Evolutionary conservation across 53 echinoderm and acorn worm genomes (phyloP).

Genomic region (Hippasteria phrygiana): DNA sequence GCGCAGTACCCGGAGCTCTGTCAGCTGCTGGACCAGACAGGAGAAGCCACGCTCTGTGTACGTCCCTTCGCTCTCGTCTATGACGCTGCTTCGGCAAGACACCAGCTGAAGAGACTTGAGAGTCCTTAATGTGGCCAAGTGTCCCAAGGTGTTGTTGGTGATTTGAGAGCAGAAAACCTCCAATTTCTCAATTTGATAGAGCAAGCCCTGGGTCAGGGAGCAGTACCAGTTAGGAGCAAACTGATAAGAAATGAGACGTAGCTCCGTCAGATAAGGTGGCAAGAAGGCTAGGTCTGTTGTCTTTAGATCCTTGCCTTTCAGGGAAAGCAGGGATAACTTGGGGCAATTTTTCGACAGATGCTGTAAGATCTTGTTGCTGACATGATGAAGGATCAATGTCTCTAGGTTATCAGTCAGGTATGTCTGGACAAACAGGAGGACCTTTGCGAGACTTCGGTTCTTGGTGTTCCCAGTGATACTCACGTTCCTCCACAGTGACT

Average conservation of each 20-base stretch:
- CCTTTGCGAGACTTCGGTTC: slow-evolving; percentile 17
- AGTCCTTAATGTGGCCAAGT: slow-evolving; percentile 41
- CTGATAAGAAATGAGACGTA: slow-evolving; percentile 35
- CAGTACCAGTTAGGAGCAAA: slow-evolving; percentile 56
- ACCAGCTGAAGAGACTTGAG: slow-evolving; percentile 56
- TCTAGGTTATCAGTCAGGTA: slow-evolving; percentile 41
- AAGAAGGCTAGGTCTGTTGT: slow-evolving; percentile 23
- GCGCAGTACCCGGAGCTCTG: slow-evolving; percentile 50
- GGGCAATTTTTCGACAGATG: slow-evolving; percentile 35
- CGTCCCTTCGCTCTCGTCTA: slow-evolving; percentile 50
- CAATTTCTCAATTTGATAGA: slow-evolving; percentile 42
- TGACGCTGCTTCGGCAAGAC: slow-evolving; percentile 14
- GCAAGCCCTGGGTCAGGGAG: slow-evolving; percentile 49
- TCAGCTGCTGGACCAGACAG: slow-evolving; percentile 53
- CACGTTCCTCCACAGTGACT: slow-evolving; percentile 37
- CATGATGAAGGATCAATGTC: slow-evolving; percentile 32
- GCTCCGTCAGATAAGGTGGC: slow-evolving; percentile 36
- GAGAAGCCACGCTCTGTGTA: slow-evolving; percentile 57
- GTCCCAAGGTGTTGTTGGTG: slow-evolving; percentile 56
- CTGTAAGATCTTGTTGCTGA: slow-evolving; percentile 39
- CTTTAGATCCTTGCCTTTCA: slow-evolving; percentile 38
- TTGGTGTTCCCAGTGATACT: not conserved
- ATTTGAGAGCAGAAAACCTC: slow-evolving; percentile 49
- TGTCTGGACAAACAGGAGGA: slow-evolving; percentile 44
- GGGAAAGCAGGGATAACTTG: slow-evolving; percentile 17